Conservation (phyloP, 1,140 invertebrate species). For the Zaprionus nigranus region DNA sequence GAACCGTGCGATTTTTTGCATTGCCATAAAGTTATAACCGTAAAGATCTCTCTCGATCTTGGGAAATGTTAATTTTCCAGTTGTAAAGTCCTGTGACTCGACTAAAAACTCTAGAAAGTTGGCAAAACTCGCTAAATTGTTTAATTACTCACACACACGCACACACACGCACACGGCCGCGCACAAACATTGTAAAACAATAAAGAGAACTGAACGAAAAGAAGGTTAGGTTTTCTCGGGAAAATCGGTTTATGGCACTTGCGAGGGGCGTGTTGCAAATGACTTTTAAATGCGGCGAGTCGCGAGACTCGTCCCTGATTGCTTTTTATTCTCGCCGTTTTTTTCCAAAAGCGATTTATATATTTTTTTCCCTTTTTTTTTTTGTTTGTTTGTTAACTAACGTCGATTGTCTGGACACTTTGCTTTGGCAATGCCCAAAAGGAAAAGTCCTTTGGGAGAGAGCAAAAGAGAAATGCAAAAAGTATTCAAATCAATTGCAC, state of each 20-base stretch:
- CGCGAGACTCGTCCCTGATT: conserved; percentile 45
- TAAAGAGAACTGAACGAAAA: conserved; percentile 49
- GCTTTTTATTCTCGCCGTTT: conserved; percentile 32
- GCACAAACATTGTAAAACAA: conserved; percentile 78
- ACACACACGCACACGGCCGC: conserved; percentile 8
- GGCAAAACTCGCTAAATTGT: conserved; percentile 54
- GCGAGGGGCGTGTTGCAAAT: conserved; percentile 75
- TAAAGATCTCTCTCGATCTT: conserved; percentile 34
- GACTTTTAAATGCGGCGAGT: conserved; percentile 74
- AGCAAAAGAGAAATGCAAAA: conserved; percentile 42
- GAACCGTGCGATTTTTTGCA: conserved; percentile 50
- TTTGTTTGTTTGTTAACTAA: conserved; percentile 37
- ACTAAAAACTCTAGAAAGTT: conserved; percentile 53
- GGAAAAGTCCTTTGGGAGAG: conserved; percentile 59
- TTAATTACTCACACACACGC: conserved; percentile 59
- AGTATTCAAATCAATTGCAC: conserved; percentile 67
- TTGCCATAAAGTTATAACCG: conserved; percentile 40
- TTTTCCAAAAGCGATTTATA: conserved; percentile 11
- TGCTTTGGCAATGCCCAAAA: conserved; percentile 30
- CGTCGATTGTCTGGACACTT: conserved; percentile 34
- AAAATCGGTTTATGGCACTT: conserved; percentile 70
- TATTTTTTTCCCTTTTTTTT: conserved; percentile 13
- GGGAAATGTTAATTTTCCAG: conserved; percentile 65
- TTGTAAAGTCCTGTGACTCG: conserved; percentile 56
- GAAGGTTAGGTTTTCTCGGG: conserved; percentile 25